Conservation (phyloP, 2,888 invertebrate genomes). For the Megalurothrips usitatus region DNA sequence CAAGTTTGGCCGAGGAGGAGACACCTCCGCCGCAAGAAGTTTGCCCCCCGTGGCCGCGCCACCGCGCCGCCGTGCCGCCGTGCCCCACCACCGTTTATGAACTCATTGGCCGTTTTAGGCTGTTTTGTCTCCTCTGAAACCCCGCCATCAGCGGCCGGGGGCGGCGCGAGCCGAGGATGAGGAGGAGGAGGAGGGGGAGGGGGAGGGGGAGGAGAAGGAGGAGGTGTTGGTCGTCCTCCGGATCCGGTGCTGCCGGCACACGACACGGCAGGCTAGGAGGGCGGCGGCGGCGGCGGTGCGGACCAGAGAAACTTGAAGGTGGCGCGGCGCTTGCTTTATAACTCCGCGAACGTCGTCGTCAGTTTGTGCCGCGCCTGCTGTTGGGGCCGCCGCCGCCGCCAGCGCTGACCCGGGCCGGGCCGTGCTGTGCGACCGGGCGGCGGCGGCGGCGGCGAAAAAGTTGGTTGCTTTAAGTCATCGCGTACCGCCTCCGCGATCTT, state of each 20-base stretch:
- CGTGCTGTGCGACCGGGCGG: no score
- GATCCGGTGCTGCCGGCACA: no score
- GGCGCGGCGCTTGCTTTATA: no score
- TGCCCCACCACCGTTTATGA: not conserved
- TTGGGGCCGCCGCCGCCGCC: no score
- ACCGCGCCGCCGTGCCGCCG: not conserved
- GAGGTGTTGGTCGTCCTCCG: not conserved
- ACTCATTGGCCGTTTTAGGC: conserved; percentile 9
- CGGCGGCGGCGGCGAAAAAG: no score
- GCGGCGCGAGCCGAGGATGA: not conserved
- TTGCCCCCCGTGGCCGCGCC: not conserved
- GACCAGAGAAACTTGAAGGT: not conserved
- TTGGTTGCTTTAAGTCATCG: no score
- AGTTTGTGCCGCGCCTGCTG: no score
- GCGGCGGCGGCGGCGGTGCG: not conserved
- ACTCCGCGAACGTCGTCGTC: no score
- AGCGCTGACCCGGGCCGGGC: no score
- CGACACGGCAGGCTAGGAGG: no score
- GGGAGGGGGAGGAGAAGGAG: not conserved
- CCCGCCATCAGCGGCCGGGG: not conserved
- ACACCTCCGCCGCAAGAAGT: conserved; percentile 12
- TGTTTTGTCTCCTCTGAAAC: not conserved
- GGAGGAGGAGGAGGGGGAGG: not conserved
- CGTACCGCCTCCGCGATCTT: no score
- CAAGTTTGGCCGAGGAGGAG: not conserved